These are phyloP conservation scores for Delichon dasypus DNA, from an alignment of 2,797 vertebrate species.

Conservation along the genomic window DNA sequence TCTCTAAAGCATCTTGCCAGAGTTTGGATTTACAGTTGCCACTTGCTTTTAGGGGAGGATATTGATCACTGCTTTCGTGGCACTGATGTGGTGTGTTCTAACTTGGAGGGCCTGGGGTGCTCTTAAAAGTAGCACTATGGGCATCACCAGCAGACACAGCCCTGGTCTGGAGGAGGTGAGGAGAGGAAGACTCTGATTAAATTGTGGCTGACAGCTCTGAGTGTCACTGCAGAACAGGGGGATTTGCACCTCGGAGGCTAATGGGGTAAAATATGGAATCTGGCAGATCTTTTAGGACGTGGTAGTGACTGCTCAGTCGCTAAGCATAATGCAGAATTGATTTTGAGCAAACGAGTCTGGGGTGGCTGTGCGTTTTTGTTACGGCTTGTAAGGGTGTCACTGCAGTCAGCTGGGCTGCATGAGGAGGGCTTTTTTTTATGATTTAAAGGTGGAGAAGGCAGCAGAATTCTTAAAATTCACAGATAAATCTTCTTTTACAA, in stretches of 20 bases:
- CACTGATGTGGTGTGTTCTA: neutral
- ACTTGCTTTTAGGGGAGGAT: neutral
- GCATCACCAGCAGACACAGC: neutral
- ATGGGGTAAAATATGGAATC: neutral
- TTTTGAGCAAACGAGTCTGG: neutral
- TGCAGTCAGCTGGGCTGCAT: neutral
- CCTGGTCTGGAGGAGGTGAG: neutral
- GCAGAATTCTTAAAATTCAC: neutral
- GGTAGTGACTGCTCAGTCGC: neutral
- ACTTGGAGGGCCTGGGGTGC: neutral
- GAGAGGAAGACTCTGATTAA: neutral
- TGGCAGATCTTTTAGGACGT: neutral
- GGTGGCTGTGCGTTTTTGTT: neutral
- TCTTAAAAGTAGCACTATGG: neutral
- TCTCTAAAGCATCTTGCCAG: neutral
- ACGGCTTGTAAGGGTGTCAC: neutral
- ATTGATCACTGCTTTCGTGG: neutral
- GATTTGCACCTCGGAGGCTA: slow-evolving; percentile 13
- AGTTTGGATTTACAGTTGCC: neutral
- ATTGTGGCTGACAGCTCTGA: neutral
- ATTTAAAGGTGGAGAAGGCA: neutral
- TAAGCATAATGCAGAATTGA: neutral
- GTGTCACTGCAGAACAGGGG: neutral
- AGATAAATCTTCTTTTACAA: neutral
- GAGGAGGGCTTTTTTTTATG: neutral